Evolutionary conservation across 2,113 vertebrate genomes (phyloP).

Genomic region (Taxidea taxus): DNA sequence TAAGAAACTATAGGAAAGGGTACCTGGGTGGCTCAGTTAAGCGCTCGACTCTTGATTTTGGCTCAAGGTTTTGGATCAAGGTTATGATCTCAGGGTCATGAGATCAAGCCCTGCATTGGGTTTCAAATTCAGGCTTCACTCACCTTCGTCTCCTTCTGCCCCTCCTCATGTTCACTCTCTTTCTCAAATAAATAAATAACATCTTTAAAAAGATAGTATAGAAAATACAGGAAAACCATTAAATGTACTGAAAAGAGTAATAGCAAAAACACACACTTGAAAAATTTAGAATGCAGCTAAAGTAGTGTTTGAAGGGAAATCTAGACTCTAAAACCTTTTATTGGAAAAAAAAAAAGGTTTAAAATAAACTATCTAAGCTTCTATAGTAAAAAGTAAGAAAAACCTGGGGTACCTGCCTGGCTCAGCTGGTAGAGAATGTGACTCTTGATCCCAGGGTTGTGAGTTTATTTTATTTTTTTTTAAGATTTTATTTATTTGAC

Average conservation of each 20-base stretch:
- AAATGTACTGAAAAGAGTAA: constrained; percentile 19
- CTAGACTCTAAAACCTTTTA: not conserved
- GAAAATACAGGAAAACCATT: not conserved
- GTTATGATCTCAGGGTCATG: too few relatives aligned
- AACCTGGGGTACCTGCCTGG: not conserved
- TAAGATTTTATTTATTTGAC: too few relatives aligned
- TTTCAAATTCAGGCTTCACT: too few relatives aligned
- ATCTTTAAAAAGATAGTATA: too few relatives aligned
- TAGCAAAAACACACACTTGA: not conserved
- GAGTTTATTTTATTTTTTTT: not conserved
- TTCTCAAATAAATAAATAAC: too few relatives aligned
- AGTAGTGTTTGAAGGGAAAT: not conserved
- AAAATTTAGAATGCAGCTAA: not conserved
- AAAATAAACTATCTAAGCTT: not conserved
- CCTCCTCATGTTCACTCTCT: too few relatives aligned
- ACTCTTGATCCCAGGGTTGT: not conserved
- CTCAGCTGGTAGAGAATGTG: not conserved
- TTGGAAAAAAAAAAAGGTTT: not conserved
- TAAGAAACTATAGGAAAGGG: not conserved
- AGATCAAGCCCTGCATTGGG: too few relatives aligned
- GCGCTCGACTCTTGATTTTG: too few relatives aligned
- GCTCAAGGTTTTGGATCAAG: too few relatives aligned
- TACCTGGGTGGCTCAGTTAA: too few relatives aligned
- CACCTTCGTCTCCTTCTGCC: too few relatives aligned
- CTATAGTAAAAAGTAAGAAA: not conserved